Evolutionary conservation across 2,888 invertebrate species (phyloP).

Genomic region (Phrixothrix hirtus): DNA sequence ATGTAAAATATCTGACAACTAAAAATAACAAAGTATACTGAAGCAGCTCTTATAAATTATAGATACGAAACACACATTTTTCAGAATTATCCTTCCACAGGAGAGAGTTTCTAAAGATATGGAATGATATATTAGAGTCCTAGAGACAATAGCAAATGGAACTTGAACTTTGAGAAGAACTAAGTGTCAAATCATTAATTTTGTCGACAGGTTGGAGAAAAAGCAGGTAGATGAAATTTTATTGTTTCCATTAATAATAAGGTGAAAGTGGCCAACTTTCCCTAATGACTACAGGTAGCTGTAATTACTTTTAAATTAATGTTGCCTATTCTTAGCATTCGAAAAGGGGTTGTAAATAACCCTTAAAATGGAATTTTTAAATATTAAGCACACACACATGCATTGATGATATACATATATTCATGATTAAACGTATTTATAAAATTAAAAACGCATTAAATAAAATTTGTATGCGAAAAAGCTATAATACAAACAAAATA

Average conservation of each 20-base stretch:
- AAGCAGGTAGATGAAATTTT: conserved; percentile 28
- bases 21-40: conserved; percentile 14
- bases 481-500: too few relatives aligned
- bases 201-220: conserved; percentile 23
- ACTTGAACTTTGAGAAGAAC: conserved; percentile 22
- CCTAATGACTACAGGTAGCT: conserved; percentile 11
- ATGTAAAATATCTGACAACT: conserved; percentile 12
- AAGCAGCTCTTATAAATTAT: conserved; percentile 25
- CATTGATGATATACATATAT: not conserved
- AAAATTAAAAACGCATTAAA: too few relatives aligned
- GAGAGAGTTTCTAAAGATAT: conserved; percentile 27
- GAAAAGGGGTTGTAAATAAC: too few relatives aligned
- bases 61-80: conserved; percentile 30
- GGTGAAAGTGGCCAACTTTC: conserved; percentile 18
- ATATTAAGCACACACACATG: not conserved
- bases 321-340: too few relatives aligned
- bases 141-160: conserved; percentile 28
- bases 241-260: conserved; percentile 24
- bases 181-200: conserved; percentile 31
- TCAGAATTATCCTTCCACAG: conserved; percentile 29
- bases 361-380: too few relatives aligned
- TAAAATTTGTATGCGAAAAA: too few relatives aligned
- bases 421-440: not conserved
- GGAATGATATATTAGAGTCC: conserved; percentile 29
- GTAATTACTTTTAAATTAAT: conserved; percentile 23